Evolutionary conservation across 2,797 vertebrate genomes (phyloP), one percentile per base, ranked within the genome.

Genomic region (Chloroceryle amazona): DNA sequence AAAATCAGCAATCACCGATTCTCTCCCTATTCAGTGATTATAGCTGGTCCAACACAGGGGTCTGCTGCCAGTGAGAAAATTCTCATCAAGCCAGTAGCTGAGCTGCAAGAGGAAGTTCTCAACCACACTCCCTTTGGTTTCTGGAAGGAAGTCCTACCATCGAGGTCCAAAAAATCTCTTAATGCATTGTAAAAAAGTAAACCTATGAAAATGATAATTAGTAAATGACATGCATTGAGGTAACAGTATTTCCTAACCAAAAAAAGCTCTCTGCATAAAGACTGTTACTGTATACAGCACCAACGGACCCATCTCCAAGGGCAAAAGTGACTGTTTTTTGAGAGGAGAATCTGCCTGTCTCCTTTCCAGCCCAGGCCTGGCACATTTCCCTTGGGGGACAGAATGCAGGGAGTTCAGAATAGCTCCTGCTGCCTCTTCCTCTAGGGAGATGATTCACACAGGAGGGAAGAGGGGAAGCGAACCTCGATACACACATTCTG

Each of bases 151-250:
- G 35, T 49, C 65, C 42, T 49, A 83, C 39, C n/a, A 78, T 21
- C 57, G 75, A 81, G 11, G 23, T 58, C 76, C 76, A 92, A 93
- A 58, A 90, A 90, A 91, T 23, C 57, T 80, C 44, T 35, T 73
- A 74, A 87, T 85, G 72, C 16, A 72, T 2, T 17, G 9, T n/a
- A 83, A 78, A 81, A 57, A 95, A 93, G 68, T n/a, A 83, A 94
- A 79, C 6, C 9, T 33, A 65, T 26, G 58, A 55, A 72, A 94
- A 90, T 19, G 35, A 14, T 33, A 46, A 81, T 62, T 83, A 39
- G 68, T 49, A 65, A 90, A 58, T 42, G 41, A 81, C 21, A 61
- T 18, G 42, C 35, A 54, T 25, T n/a, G 23, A 58, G 23, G 16
- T 39, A 5, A 90, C 37, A 8, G 1, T 65, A 82, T 13, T 67